A percentile compares a stretch with the other conserved stretches of the same genome.
phyloP scores from a whole-genome alignment of 2,888 invertebrate species.

The Stenolophus ochropezus region DNA sequence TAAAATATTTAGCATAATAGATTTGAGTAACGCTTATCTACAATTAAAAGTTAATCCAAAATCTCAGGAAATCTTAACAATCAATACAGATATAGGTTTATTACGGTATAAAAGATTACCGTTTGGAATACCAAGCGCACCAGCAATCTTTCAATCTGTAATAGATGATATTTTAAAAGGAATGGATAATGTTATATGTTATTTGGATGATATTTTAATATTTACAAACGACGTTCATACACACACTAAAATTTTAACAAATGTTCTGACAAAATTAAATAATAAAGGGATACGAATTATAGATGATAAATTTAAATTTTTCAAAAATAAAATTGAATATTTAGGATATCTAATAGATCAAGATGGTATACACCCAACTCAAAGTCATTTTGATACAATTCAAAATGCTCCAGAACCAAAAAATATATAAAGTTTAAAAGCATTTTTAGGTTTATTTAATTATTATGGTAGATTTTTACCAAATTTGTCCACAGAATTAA shows the following conservation, averaged over 20 bases:
- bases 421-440: neutral
- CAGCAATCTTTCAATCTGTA: too few species aligned
- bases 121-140: conserved; percentile 1
- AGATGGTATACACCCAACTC: conserved; percentile 2
- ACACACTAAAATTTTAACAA: neutral
- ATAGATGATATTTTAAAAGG: neutral
- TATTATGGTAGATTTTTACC: neutral
- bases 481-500: neutral
- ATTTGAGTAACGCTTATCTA: conserved; percentile 44
- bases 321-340: too few species aligned
- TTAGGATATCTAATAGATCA: conserved; percentile 20
- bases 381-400: neutral
- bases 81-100: conserved; percentile 47
- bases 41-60: conserved; percentile 34
- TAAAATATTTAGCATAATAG: conserved; percentile 50
- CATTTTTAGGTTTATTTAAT: neutral
- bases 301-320: conserved; percentile 10
- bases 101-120: neutral
- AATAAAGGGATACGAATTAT: neutral
- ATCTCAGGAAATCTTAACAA: conserved; percentile 13
- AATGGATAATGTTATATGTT: neutral
- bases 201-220: conserved; percentile 3
- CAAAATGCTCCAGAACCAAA: neutral
- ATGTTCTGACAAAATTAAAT: neutral
- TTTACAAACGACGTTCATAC: neutral